Evolutionary conservation across 2,888 invertebrate species (phyloP).

Genomic region (Drosophila anomalata): DNA sequence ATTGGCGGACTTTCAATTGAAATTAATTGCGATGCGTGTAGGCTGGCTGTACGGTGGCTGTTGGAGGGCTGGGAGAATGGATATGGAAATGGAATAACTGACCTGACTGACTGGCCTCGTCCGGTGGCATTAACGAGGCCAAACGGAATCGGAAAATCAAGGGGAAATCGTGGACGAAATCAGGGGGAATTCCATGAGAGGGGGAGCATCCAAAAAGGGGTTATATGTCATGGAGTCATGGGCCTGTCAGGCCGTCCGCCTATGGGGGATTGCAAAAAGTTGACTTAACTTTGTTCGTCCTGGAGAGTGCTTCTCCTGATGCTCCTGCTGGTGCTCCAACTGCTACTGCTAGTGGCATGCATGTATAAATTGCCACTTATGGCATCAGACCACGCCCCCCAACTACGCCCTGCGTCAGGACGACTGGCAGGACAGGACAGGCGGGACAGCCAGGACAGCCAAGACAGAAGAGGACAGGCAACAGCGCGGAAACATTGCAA

Average conservation of each 20-base stretch:
- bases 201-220: neutral
- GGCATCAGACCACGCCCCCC: slow-evolving; percentile 23
- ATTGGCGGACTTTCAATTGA: slow-evolving; percentile 69
- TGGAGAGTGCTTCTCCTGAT: neutral
- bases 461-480: slow-evolving; percentile 2
- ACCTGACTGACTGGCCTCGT: neutral
- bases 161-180: neutral
- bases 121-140: neutral
- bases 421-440: neutral
- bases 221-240: slow-evolving; percentile 1
- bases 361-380: slow-evolving; percentile 66
- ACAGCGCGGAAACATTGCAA: slow-evolving; percentile 39
- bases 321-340: slow-evolving; percentile 9
- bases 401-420: neutral
- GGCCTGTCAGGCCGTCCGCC: slow-evolving; percentile 29
- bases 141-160: slow-evolving; percentile 3
- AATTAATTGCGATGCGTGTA: slow-evolving; percentile 62
- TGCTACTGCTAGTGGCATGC: slow-evolving; percentile 47
- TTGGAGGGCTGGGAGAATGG: neutral
- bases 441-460: neutral
- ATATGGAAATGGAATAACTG: slow-evolving; percentile 18
- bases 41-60: neutral
- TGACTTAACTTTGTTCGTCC: slow-evolving; percentile 40
- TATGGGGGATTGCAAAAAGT: slow-evolving; percentile 20
- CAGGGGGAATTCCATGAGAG: neutral